Base-by-base conservation (phyloP, 2,888 invertebrate species). In the Lordiphosa andalusiaca region DNA sequence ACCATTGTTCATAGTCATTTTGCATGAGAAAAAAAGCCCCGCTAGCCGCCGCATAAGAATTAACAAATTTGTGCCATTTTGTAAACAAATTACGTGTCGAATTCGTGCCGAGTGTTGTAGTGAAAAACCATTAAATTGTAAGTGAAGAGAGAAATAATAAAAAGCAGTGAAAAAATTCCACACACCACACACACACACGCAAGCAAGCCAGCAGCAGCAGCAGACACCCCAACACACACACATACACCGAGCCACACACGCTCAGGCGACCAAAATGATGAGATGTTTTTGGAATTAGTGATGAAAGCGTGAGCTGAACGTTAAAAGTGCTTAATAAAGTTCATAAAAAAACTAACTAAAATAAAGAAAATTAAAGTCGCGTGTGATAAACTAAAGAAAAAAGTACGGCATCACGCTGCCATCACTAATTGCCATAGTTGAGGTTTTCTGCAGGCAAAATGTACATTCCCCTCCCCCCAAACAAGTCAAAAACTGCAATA, bases 1-100 rank as follows among this genome's bases (percentile, higher is more conserved):
- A 77, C 71, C 44, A 49, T 51, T 73, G 86, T 86, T 84, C 87
- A 86, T 86, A 85, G 83, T 85, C 84, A 81, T 73, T 82, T 84
- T 73, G 69, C 70, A 78, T 78, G 71, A 75, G 73, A 71, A 61
- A 70, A 65, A 69, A 60, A 68, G 64, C 53, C 73, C 67, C 67
- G 64, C 36, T 81, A 71, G 72, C 63, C 64, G 72, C 56, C 64
- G 72, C 56, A 71, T 73, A 71, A 72, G 67, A 83, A 77, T 67
- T 63, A 67, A 70, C 72, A 71, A 66, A 69, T 69, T 73, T 72
- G 83, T 81, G 83, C 83, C 84, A 85, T 83, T 81, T 73, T 75
- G 69, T 69, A 69, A 74, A 65, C 72, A 71, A 68, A 54, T 55
- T 68, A 67, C 73, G 72, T 67, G 73, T 70, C 63, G 66, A 71